These are phyloP conservation scores for Brevimyrus niger DNA, from an alignment of 2,113 vertebrate genomes.

Conservation along the genomic window DNA sequence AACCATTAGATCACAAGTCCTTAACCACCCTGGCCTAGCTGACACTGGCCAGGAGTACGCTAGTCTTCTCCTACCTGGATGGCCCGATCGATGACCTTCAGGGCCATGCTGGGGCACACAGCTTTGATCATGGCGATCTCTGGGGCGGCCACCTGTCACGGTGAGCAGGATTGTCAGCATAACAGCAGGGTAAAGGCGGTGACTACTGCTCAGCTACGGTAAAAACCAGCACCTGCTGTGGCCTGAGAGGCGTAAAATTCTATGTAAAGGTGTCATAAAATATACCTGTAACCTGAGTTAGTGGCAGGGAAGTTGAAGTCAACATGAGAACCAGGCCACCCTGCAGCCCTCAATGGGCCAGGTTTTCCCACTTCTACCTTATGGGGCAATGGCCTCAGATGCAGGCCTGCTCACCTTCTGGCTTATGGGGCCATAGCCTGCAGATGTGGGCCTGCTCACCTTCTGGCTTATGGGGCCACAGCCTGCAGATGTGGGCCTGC, in stretches of 20 bases:
- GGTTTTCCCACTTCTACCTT: neutral
- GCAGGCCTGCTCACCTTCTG: neutral
- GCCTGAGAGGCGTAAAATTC: neutral
- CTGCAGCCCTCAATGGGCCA: neutral
- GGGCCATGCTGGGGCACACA: constrained; percentile 37
- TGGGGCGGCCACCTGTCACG: constrained; percentile 48
- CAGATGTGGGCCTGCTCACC: constrained; percentile 25
- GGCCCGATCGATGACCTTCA: constrained; percentile 39
- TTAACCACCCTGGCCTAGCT: neutral
- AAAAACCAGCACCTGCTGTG: neutral
- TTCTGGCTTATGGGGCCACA: constrained; percentile 21
- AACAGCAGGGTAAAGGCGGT: neutral
- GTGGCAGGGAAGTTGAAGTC: neutral
- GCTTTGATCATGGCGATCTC: constrained; percentile 52
- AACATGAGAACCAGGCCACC: neutral
- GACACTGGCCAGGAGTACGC: neutral
- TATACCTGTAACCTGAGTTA: neutral
- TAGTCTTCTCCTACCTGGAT: constrained; percentile 41
- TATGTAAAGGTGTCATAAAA: neutral
- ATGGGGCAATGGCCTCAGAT: neutral
- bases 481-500: neutral
- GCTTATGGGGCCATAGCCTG: neutral
- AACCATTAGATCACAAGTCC: neutral
- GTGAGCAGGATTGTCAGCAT: neutral
- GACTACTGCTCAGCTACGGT: neutral